Evolutionary conservation across 2,113 vertebrate genomes (phyloP).

Genomic region (Lipotes vexillifer): DNA sequence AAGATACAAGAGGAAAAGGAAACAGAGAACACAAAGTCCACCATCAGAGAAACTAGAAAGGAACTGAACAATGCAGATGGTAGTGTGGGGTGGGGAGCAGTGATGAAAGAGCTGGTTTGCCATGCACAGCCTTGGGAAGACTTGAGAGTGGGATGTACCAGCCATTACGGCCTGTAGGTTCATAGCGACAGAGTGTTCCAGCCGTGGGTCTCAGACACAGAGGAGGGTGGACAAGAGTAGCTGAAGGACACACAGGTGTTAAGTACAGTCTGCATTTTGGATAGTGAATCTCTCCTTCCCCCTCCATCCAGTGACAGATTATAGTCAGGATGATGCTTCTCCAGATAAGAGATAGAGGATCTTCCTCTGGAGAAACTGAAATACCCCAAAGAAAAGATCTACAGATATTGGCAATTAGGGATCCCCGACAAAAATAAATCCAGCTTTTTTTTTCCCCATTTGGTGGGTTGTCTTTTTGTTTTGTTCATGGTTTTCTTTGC

Average conservation of each 20-base stretch:
- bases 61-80: not conserved
- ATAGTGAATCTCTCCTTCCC: too few relatives aligned
- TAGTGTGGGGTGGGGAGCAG: too few relatives aligned
- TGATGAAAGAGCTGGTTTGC: not conserved
- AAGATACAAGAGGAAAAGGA: not conserved
- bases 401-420: not conserved
- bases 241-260: accelerated
- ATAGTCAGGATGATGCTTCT: not conserved
- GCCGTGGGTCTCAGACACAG: not conserved
- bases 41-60: not conserved
- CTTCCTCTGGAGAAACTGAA: not conserved
- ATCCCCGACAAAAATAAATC: not conserved
- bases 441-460: too few relatives aligned
- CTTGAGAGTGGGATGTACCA: accelerated
- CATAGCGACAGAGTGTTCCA: accelerated
- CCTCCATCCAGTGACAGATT: not conserved
- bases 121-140: accelerated
- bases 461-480: not conserved
- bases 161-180: not conserved
- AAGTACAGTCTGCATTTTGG: not conserved
- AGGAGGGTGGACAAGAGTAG: not conserved
- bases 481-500: not conserved
- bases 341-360: not conserved
- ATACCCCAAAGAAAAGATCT: not conserved
- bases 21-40: not conserved